Percentiles rank a stretch among this genome's conserved stretches.
These are phyloP conservation scores for Rana temporaria DNA, from an alignment of 2,113 vertebrate species.

Conservation along the genomic window DNA sequence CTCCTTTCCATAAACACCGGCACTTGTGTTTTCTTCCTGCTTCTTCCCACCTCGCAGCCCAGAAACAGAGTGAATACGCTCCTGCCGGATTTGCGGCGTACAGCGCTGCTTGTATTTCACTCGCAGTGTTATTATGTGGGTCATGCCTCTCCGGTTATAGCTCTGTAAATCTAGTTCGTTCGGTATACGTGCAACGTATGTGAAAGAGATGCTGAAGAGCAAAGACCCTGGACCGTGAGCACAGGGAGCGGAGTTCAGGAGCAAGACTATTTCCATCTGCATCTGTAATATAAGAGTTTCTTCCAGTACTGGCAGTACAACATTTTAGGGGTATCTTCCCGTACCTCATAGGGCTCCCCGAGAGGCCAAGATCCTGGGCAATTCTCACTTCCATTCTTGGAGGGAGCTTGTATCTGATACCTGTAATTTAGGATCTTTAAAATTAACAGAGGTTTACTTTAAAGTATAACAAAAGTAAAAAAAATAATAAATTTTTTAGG, in stretches of 20 bases:
- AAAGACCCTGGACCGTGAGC: neutral
- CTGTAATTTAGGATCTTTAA: too few species aligned
- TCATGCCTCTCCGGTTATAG: slow-evolving; percentile 52
- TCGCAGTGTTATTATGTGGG: slow-evolving; percentile 47
- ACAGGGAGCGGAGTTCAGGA: neutral
- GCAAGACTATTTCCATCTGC: slow-evolving; percentile 2
- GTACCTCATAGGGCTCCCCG: too few species aligned
- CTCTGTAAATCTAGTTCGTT: slow-evolving; percentile 52
- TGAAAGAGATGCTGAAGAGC: slow-evolving; percentile 22
- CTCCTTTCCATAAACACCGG: neutral
- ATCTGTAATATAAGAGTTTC: neutral
- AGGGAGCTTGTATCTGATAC: too few species aligned
- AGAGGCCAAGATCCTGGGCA: too few species aligned
- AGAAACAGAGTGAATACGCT: neutral
- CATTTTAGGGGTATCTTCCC: neutral
- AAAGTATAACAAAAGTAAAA: too few species aligned
- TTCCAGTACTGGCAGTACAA: neutral
- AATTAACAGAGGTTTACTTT: too few species aligned
- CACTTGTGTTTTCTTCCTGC: slow-evolving; percentile 12
- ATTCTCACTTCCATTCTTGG: too few species aligned
- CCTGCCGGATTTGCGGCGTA: slow-evolving; percentile 17
- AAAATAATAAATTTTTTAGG: too few species aligned
- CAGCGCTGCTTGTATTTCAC: slow-evolving; percentile 36
- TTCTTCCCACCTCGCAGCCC: neutral
- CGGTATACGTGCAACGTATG: slow-evolving; percentile 28